These are phyloP conservation scores for Sebastes iracundus DNA, from an alignment of 2,797 vertebrate species.

Conservation along the genomic window DNA sequence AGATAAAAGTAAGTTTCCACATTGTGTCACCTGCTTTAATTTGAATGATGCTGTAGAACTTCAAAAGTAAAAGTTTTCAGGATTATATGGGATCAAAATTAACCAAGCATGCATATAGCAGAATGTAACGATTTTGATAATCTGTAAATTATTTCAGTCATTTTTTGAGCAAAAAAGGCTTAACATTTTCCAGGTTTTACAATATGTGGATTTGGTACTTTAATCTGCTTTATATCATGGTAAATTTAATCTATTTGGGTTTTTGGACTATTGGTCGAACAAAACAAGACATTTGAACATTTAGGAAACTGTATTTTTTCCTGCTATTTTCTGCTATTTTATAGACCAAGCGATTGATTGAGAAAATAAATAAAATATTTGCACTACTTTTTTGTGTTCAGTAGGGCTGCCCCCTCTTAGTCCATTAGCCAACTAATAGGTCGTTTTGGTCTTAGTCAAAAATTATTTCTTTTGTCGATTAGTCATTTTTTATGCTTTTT, in stretches of 20 bases:
- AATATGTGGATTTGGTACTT: not conserved
- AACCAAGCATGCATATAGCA: not conserved
- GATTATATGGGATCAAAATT: not conserved
- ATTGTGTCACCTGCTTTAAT: rapidly evolving
- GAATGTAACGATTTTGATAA: not conserved
- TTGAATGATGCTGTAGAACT: not conserved
- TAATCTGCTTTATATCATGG: not conserved
- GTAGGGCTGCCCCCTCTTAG: too few species aligned
- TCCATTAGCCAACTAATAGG: too few species aligned
- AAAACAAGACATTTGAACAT: not conserved
- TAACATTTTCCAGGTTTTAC: not conserved
- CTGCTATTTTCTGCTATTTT: rapidly evolving
- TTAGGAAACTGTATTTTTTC: not conserved
- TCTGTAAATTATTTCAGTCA: not conserved
- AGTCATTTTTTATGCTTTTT: too few species aligned
- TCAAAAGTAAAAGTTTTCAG: rapidly evolving
- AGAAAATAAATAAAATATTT: not conserved
- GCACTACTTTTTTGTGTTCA: too few species aligned
- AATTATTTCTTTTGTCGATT: rapidly evolving
- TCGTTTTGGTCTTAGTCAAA: too few species aligned
- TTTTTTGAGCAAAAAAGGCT: not conserved
- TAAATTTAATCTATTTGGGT: not conserved
- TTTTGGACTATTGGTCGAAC: not conserved
- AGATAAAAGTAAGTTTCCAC: too few species aligned
- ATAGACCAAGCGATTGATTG: not conserved